Base-by-base conservation (phyloP, 2,888 invertebrate species). In the Mayetiola destructor region DNA sequence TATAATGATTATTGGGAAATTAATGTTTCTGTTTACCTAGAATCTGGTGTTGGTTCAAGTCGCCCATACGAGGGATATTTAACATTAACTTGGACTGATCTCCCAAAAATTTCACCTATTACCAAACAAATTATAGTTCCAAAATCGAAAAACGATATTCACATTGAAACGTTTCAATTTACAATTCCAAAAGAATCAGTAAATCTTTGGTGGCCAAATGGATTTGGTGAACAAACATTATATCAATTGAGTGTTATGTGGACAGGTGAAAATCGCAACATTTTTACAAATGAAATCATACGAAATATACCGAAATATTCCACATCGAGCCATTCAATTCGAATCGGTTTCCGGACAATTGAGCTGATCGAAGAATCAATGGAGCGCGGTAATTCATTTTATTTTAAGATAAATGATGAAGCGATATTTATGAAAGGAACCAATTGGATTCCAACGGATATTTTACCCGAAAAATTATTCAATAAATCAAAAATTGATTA, bases 401-500 rank as follows among this genome's bases (percentile, higher is more conserved):
- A 87, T 67, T 92, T 96, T 67, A 80, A 80, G 67, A 77, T 99
- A 14, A 96, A 97, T 69, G 84, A 77, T 0, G 71, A 84, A 56
- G 82, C 89, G 1, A 80, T 97, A n/a, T 97, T 94, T 67, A 85
- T 91, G 70, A 97, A 96, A 72, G 95, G 95, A 2, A 85, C 90
- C 10, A 96, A 96, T 69, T 91, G 89, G 80, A 92, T 96, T 65
- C 95, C 96, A 0, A 79, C 85, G 0, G 81, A 87, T 67, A 80
- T 91, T 62, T 78, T 94, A 57, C 91, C 89, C 1, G 92, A 93
- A 73, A 65, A 76, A 32, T 79, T 84, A 1, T 75, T 76, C 21
- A 71, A 80, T 60, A 65, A 67, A 61, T 67, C 69, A 23, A 75
- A 73, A 63, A 78, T 89, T 56, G 72, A 77, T 32, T 71, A 78